A percentile compares a stretch with the other conserved stretches of the same genome.
These are phyloP conservation scores for Cirrhinus mrigala DNA, from an alignment of 2,797 vertebrate genomes.

Conservation along the genomic window DNA sequence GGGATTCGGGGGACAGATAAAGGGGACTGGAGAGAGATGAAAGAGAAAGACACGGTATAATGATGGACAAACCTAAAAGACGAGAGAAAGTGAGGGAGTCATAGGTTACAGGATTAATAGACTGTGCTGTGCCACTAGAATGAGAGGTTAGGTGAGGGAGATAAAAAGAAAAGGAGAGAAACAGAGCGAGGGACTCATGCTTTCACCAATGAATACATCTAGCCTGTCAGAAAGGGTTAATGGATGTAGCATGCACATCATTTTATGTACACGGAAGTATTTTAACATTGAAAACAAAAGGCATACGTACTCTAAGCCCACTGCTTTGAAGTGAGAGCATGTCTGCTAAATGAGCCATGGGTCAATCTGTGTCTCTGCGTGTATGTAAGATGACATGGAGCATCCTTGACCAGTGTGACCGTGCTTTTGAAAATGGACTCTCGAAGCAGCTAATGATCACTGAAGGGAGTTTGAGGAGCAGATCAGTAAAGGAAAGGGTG, in stretches of 20 bases:
- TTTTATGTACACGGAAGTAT: constrained; percentile 76
- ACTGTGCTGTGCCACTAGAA: constrained; percentile 26
- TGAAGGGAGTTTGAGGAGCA: constrained; percentile 4
- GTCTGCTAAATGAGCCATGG: constrained; percentile 14
- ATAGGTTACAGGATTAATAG: constrained; percentile 35
- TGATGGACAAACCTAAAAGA: constrained; percentile 60
- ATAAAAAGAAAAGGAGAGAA: constrained; percentile 11
- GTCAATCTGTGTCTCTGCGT: constrained; percentile 35
- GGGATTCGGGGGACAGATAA: constrained; percentile 29
- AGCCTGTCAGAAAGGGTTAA: constrained; percentile 76
- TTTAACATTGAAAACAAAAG: constrained; percentile 45
- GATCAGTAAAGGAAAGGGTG: constrained; percentile 9
- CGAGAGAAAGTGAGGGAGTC: constrained; percentile 53
- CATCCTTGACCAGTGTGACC: neutral
- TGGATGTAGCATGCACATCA: constrained; percentile 64
- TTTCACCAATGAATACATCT: constrained; percentile 63
- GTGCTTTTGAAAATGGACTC: constrained; percentile 7
- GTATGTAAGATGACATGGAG: constrained; percentile 18
- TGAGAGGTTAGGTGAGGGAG: constrained; percentile 21
- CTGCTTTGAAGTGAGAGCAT: constrained; percentile 41
- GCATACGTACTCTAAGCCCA: constrained; percentile 29
- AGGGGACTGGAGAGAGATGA: constrained; percentile 37
- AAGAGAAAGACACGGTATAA: constrained; percentile 40
- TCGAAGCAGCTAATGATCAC: constrained; percentile 34
- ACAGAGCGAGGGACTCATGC: constrained; percentile 26